Evolutionary conservation across 2,113 vertebrate species (phyloP), one percentile per base, ranked within the genome.

Genomic region (Eidolon helvum): DNA sequence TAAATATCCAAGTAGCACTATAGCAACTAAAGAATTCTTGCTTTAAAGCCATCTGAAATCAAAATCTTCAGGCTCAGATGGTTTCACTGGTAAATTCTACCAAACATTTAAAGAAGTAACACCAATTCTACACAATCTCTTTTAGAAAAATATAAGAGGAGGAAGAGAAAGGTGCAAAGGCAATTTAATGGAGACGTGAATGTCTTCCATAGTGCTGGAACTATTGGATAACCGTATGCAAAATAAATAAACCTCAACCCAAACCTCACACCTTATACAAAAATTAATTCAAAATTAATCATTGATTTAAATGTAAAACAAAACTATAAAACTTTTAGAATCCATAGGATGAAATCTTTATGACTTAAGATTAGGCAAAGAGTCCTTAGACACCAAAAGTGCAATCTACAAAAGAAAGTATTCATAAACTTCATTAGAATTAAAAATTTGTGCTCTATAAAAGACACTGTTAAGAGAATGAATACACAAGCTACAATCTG

Each of bases 41-140:
- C 72, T 96, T 87, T 79, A 96, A 84, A 79, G 59, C 33, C 48
- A 75, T 95, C 12, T n/a, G 63, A 85, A 28, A 68, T 35, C 63
- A 19, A 63, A 84, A 57, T 79, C 65, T 89, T 4, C 28, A 80
- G 48, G 22, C 16, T 48, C 69, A 78, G 28, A 65, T 75, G 33
- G 40, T 85, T 88, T 79, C 30, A 38, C 22, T 79, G 61, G 59
- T 63, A 24, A 87, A 79, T 93, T 77, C 28, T 87, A 38, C 30
- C 35, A 95, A 74, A 78, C 28, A 86, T 53, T 35, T n/a, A 69
- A 88, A 91, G 71, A 78, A 84, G 8, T 78, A 78, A 45, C 33
- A 78, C 22, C 43, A 40, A 15, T 87, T 85, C 33, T 95, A 84
- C 7, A 38, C 40, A 65, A 10, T 82, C 33, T 63, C 63, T 88